Evolutionary conservation across 2,888 invertebrate species (phyloP).

Genomic region (Magallana nippona): DNA sequence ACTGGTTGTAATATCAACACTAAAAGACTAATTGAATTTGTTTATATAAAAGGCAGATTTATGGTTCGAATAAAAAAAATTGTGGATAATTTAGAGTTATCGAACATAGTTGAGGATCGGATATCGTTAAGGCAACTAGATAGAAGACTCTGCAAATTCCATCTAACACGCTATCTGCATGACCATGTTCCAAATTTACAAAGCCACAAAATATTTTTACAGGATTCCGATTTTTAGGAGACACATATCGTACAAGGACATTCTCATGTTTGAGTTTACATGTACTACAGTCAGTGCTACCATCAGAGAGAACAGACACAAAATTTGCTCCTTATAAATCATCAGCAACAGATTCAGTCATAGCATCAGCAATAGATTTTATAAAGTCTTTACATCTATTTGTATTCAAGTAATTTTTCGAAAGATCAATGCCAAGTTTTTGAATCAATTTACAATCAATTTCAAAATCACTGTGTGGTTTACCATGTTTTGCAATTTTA

Average conservation of each 20-base stretch:
- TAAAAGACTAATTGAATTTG: too few relatives aligned
- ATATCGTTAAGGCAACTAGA: too few relatives aligned
- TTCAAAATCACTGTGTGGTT: slow-evolving; percentile 42
- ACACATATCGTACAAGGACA: slow-evolving; percentile 45
- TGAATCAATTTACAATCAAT: slow-evolving; percentile 6
- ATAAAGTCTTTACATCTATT: slow-evolving; percentile 30
- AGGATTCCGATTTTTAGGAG: slow-evolving; percentile 18
- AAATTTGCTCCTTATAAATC: slow-evolving; percentile 9
- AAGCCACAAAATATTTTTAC: background rate
- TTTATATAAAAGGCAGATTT: too few relatives aligned
- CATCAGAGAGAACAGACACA: slow-evolving; percentile 44
- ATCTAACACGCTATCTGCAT: slow-evolving; percentile 45
- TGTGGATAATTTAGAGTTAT: too few relatives aligned
- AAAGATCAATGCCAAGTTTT: slow-evolving; percentile 41
- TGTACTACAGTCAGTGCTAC: slow-evolving; percentile 39
- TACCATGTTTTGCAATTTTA: slow-evolving; percentile 33
- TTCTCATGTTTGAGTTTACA: slow-evolving; percentile 42
- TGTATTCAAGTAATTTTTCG: slow-evolving; percentile 38
- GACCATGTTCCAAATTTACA: slow-evolving; percentile 39
- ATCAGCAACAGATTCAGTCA: background rate
- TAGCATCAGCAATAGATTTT: background rate
- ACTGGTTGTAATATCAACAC: too few relatives aligned
- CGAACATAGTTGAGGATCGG: too few relatives aligned
- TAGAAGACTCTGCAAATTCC: background rate
- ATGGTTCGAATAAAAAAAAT: too few relatives aligned